Conservation (phyloP, 2,888 invertebrate genomes). For the Orchestes rusci region DNA sequence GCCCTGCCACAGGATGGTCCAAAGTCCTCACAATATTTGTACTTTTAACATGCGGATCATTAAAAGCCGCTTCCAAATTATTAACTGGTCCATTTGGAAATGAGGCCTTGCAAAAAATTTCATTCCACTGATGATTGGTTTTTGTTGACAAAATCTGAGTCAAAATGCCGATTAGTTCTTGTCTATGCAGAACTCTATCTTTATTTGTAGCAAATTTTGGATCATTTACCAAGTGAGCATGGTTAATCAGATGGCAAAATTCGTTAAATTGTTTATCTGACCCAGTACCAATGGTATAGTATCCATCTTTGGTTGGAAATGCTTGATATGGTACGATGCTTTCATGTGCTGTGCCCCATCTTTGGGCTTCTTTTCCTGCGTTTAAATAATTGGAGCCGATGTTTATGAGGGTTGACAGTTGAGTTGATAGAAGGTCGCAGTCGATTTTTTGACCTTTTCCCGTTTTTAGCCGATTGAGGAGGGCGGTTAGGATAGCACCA, state of each 20-base stretch:
- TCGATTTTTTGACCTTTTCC: constrained; percentile 88
- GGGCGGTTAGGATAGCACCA: constrained; percentile 88
- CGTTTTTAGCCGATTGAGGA: constrained; percentile 68
- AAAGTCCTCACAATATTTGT: constrained; percentile 67
- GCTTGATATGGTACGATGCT: constrained; percentile 93
- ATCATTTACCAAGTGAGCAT: constrained; percentile 55
- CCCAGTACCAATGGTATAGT: constrained; percentile 81
- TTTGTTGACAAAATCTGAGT: constrained; percentile 52
- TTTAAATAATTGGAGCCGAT: constrained; percentile 87
- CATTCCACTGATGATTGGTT: constrained; percentile 68
- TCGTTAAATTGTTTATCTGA: constrained; percentile 74
- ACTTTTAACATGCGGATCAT: constrained; percentile 75
- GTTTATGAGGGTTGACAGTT: constrained; percentile 82
- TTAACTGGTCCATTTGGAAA: constrained; percentile 92
- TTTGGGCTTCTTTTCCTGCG: constrained; percentile 63
- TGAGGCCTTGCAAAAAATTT: constrained; percentile 60
- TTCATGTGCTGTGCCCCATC: constrained; percentile 91
- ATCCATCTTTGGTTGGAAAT: constrained; percentile 75
- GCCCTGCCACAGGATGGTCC: constrained; percentile 61
- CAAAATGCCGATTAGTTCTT: constrained; percentile 57
- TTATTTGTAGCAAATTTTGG: constrained; percentile 64
- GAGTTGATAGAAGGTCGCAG: constrained; percentile 88
- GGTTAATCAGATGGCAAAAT: constrained; percentile 58
- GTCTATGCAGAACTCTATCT: constrained; percentile 68
- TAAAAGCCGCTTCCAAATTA: constrained; percentile 75